phyloP scores from a whole-genome alignment of 2,797 vertebrate genomes.

The Coregonus suidteri region DNA sequence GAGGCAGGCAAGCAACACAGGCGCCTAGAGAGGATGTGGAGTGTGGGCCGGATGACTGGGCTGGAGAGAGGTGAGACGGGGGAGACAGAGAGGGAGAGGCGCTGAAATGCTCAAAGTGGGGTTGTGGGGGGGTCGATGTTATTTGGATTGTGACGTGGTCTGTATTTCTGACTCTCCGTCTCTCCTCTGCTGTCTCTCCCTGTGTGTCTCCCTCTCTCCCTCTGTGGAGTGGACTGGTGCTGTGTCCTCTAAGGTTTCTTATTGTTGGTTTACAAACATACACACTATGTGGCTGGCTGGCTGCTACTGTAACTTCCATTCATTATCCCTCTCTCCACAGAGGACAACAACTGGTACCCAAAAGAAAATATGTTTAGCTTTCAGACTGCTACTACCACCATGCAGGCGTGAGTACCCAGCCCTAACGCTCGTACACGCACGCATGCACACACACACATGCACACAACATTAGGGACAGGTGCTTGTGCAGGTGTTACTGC shows the following conservation, averaged over 20 bases:
- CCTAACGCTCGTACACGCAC: background rate
- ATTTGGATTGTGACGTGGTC: slow-evolving; percentile 74
- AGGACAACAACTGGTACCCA: slow-evolving; percentile 95
- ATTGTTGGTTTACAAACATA: slow-evolving; percentile 28
- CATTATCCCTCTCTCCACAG: slow-evolving; percentile 72
- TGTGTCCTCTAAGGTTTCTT: slow-evolving; percentile 50
- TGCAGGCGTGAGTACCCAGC: slow-evolving; percentile 93
- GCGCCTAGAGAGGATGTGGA: slow-evolving; percentile 93
- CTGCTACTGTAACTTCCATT: background rate
- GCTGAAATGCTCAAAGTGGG: slow-evolving; percentile 37
- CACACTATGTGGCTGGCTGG: background rate
- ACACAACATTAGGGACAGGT: background rate
- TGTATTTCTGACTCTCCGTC: slow-evolving; percentile 68
- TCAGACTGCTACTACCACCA: slow-evolving; percentile 96
- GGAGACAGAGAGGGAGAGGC: slow-evolving; percentile 67
- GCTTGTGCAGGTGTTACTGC: background rate
- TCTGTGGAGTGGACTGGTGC: slow-evolving; percentile 72
- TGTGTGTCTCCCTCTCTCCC: slow-evolving; percentile 76
- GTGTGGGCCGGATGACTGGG: slow-evolving; percentile 90
- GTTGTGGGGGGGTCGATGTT: slow-evolving; percentile 14
- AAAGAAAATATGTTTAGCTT: slow-evolving; percentile 98
- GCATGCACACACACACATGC: slow-evolving; percentile 18
- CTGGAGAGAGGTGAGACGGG: slow-evolving; percentile 79
- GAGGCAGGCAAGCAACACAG: slow-evolving; percentile 82
- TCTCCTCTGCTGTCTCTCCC: slow-evolving; percentile 68